These are phyloP conservation scores for Acanthiza pusilla DNA, from an alignment of 2,797 vertebrate species.

Conservation along the genomic window DNA sequence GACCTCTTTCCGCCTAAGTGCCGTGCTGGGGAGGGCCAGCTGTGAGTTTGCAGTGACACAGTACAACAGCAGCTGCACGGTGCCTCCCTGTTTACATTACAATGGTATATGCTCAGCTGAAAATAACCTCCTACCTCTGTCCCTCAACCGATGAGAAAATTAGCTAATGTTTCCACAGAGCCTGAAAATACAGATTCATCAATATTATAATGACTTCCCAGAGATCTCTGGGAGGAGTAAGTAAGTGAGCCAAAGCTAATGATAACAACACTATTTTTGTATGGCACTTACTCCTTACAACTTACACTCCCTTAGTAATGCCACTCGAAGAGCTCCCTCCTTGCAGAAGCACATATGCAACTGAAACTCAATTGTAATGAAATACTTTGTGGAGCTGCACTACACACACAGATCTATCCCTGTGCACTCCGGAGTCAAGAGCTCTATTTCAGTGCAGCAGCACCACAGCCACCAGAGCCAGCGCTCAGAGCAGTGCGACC, in stretches of 20 bases:
- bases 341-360: background rate
- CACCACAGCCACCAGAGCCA: background rate
- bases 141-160: background rate
- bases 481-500: background rate
- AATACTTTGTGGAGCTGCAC: background rate
- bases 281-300: background rate
- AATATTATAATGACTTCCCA: slow-evolving; percentile 39
- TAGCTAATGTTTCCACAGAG: background rate
- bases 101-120: background rate
- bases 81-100: background rate
- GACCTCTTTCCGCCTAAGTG: background rate
- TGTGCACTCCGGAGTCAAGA: background rate
- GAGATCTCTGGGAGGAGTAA: background rate
- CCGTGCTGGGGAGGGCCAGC: background rate
- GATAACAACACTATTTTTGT: slow-evolving; percentile 32
- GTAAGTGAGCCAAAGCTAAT: slow-evolving; percentile 17
- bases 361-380: background rate
- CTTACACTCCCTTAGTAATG: background rate
- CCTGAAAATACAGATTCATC: slow-evolving; percentile 10
- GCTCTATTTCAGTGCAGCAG: background rate
- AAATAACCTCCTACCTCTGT: slow-evolving; percentile 29
- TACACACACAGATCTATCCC: background rate
- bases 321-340: background rate
- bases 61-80: background rate
- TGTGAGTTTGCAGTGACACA: background rate